Base-by-base conservation (phyloP, 2,888 invertebrate genomes). In the Amphimallon solstitiale region DNA sequence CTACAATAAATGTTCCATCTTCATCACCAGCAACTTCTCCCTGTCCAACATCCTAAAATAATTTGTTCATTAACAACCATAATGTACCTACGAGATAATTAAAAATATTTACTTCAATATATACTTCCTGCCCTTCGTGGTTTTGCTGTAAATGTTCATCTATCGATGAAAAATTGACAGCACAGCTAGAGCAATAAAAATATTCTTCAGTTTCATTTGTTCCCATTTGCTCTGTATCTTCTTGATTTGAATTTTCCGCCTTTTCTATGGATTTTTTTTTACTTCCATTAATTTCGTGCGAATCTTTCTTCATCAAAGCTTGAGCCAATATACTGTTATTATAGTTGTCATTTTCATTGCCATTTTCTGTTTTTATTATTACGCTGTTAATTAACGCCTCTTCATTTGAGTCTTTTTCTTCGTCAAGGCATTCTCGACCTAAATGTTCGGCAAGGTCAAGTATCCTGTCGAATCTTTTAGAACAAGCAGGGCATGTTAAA, bases 101-200 rank as follows among this genome's bases (percentile, higher is more conserved):
- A 52, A 52, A 5, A 35, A 37, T 51, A 38, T 40, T 68, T 81
- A 86, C 89, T 84, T 89, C 89, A 64, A 90, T 82, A 49, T 89
- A 84, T 61, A 90, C 88, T 79, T 90, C 89, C 75, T 91, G 88
- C 54, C 89, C 88, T 75, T 85, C 87, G 74, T 91, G 90, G 74
- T 85, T 89, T 69, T 86, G 85, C 67, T 86, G 85, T 72, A 91
- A 87, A 75, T 91, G 90, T 1, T 89, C 88, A 66, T 88, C 80
- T 2, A 90, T 86, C 0, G 88, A 88, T 29, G 84, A 83, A 74
- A 90, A 90, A 62, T 86, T 86, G 60, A 89, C 85, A 1, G 86
- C 85, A 74, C 90, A 90, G 64, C 86, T 87, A 67, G 88, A 88
- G 73, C 90, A 91, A 70, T 85, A 87, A 78, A 89, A 90, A 21